Conservation (phyloP, 92 coral and sea anemone genomes). For the Meandrina meandrites region DNA sequence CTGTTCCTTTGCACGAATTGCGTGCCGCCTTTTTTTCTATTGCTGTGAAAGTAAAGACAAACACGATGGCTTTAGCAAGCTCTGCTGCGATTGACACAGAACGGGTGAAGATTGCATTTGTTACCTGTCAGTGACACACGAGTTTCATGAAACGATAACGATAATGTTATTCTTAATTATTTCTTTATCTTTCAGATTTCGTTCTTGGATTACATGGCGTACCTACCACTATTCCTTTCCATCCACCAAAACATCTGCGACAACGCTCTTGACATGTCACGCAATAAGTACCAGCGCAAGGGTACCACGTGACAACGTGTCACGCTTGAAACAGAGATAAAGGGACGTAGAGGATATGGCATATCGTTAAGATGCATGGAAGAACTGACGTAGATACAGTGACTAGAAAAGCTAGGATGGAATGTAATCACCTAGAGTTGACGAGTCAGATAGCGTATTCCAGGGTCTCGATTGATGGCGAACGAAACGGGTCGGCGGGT, state of each 20-base stretch:
- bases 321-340: not conserved
- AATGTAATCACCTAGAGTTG: too few species aligned
- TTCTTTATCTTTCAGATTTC: slow-evolving; percentile 61
- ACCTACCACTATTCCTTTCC: slow-evolving; percentile 80
- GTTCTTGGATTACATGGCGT: slow-evolving; percentile 90
- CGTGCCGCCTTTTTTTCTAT: not conserved
- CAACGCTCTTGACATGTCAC: slow-evolving; percentile 92
- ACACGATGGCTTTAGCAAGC: not conserved
- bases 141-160: too few species aligned
- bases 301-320: slow-evolving; percentile 16
- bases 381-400: too few species aligned
- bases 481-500: too few species aligned
- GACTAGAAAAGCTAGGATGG: not conserved
- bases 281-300: slow-evolving; percentile 68
- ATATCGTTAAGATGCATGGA: not conserved
- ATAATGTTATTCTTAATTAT: not conserved
- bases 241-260: slow-evolving; percentile 82
- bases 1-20: not conserved
- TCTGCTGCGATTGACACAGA: not conserved
- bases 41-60: not conserved
- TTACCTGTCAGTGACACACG: too few species aligned
- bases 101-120: not conserved
- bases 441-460: too few species aligned
- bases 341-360: not conserved
- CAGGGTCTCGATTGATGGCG: too few species aligned